Base-by-base conservation (phyloP, 2,797 vertebrate genomes). In the Falco naumanni region DNA sequence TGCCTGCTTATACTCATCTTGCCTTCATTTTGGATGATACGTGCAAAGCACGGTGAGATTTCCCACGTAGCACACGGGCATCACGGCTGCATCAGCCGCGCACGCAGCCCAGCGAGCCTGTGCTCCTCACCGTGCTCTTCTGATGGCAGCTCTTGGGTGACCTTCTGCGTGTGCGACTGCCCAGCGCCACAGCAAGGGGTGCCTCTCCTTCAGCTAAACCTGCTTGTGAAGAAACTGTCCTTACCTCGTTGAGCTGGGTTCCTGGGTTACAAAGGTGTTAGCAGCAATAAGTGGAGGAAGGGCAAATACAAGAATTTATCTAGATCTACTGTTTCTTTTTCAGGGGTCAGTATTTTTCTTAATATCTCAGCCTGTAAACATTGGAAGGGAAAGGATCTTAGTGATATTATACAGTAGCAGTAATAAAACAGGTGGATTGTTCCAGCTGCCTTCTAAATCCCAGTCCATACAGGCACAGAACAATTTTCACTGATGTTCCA, bases 11-110 rank as follows among this genome's bases (percentile, higher is more conserved):
- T 5, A 28, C 19, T 43, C 43, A 28, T 37, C 33, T 43, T 51
- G 43, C 41, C 43, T 31, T 14, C 37, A 9, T 18, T 48, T 64
- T 5, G 2, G 37, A 10, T 31, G 33, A 47, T 17, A 12, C 11
- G 20, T 18, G 9, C 14, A 33, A 33, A 56, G 16, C 16, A 8
- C 2, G 10, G 13, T 8, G n/a, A 53, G 33, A 15, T 50, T 57
- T 51, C 50, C 48, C 4, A 9, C 0, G 1, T 11, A 48, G 50
- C 31, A 17, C 28, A 5, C 10, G 2, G 41, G 19, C 29, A 41
- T 43, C 41, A 9, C 0, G 1, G 13, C 17, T 19, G 31, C 20
- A 5, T 34, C 48, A 37, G 50, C 34, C 5, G 3, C 2, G 31
- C 15, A 3, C 9, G 26, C 17, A 37, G 29, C n/a, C 31, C 24